phyloP scores from a whole-genome alignment of 2,797 vertebrate genomes.

The Enteromius fasciolatus region DNA sequence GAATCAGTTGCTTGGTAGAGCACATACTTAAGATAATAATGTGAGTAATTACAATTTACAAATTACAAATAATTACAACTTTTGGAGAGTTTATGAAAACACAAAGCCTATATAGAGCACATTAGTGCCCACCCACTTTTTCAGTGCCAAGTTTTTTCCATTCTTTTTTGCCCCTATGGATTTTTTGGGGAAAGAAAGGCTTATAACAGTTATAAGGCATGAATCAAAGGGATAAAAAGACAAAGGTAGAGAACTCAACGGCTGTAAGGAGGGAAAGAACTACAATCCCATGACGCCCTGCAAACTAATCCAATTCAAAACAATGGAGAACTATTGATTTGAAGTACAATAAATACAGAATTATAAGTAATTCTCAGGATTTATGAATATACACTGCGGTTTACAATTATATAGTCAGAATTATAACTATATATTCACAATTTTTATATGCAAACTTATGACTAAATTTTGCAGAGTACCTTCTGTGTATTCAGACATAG shows the following conservation, averaged over 20 bases:
- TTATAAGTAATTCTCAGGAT: background rate
- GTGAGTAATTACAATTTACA: no score
- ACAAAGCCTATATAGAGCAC: background rate
- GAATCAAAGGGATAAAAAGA: background rate
- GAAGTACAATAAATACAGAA: background rate
- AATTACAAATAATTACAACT: background rate
- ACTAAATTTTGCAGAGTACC: background rate
- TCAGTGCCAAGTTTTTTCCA: background rate
- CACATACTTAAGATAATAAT: background rate
- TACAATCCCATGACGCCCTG: background rate
- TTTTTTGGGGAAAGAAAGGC: background rate
- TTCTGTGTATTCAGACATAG: background rate
- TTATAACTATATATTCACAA: background rate
- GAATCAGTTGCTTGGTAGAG: conserved; percentile 17
- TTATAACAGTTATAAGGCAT: background rate
- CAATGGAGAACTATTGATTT: background rate
- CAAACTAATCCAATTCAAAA: background rate
- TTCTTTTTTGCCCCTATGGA: background rate
- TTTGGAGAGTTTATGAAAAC: background rate
- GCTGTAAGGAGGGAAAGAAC: background rate
- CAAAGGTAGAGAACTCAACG: background rate
- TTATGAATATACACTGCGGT: background rate
- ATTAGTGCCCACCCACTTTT: background rate
- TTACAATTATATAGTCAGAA: background rate
- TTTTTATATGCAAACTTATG: background rate